Evolutionary conservation across 1,140 invertebrate species (phyloP), one percentile per base, ranked within the genome.

Genomic region (Hestina assimilis): DNA sequence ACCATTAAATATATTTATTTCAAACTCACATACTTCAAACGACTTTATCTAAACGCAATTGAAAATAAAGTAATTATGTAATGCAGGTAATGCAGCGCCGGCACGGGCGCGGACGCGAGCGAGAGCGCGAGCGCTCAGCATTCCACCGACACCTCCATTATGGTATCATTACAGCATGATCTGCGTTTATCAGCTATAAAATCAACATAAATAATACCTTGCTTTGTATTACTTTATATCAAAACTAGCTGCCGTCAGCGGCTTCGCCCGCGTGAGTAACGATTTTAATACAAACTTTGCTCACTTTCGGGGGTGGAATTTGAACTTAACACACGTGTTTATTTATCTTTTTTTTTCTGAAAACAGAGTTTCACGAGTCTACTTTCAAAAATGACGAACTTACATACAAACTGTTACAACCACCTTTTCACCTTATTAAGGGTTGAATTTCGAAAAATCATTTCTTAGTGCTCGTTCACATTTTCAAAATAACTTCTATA

Each of bases 151-250:
- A 35, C 31, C 4, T 15, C 31, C 14, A 35, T 35, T 35, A 35
- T 17, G 12, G 12, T 15, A 17, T 35, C 31, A 35, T 35, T 14
- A 15, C 1, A 5, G 31, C 24, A n/a, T 15, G 31, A n/a, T 28
- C n/a, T 8, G n/a, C 8, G 8, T 35, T 14, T 35, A 35, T 35
- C 31, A 35, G 31, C 31, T 14, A 35, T 35, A 35, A 35, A 35
- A 35, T 15, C 31, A 35, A 12, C 31, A 35, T 35, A 35, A 35
- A 35, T 35, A 35, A 35, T 14, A 35, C 31, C 31, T 15, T 35
- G 31, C 31, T 35, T 35, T n/a, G 31, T 35, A 35, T 15, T 15
- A 14, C 4, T 6, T 7, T 35, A 14, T 35, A 7, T 15, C 15
- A 15, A 15, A 5, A 15, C 14, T 46, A 46, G 5, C 15, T 46